A percentile compares a stretch with the other conserved stretches of the same genome.
These are phyloP conservation scores for Rhodinocichla rosea DNA, from an alignment of 2,113 vertebrate genomes.

Conservation along the genomic window DNA sequence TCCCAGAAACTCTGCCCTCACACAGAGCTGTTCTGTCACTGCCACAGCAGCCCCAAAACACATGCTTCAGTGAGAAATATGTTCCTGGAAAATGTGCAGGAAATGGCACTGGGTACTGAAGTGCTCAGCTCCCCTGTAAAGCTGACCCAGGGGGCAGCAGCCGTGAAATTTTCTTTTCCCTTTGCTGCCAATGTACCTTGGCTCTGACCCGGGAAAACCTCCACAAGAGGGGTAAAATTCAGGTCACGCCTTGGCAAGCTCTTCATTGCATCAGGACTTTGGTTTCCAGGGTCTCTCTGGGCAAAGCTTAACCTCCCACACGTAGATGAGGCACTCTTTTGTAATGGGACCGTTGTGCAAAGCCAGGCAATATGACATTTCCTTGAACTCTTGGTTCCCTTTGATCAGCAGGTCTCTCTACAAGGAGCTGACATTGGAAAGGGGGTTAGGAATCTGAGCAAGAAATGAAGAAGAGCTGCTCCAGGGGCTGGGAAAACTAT, in stretches of 20 bases:
- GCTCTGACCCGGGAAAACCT: neutral
- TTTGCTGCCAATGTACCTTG: neutral
- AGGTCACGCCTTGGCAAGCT: neutral
- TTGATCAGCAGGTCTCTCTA: neutral
- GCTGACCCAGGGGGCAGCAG: neutral
- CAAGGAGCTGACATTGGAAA: neutral
- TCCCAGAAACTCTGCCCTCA: neutral
- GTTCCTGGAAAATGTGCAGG: neutral
- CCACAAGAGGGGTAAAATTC: neutral
- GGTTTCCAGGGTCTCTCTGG: neutral
- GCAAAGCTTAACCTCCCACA: neutral
- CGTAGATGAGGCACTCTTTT: neutral
- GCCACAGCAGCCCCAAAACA: neutral
- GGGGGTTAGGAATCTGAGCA: neutral
- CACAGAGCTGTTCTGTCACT: neutral
- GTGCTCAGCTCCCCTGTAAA: neutral
- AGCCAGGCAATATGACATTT: neutral
- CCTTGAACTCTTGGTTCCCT: neutral
- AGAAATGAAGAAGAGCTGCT: neutral
- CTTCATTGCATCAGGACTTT: neutral
- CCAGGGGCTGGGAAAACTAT: neutral
- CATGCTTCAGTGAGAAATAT: neutral
- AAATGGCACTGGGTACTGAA: neutral
- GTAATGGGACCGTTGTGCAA: neutral
- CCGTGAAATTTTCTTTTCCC: neutral